Evolutionary conservation across 2,113 vertebrate species (phyloP).

Genomic region (Thamnophis sirtalis): DNA sequence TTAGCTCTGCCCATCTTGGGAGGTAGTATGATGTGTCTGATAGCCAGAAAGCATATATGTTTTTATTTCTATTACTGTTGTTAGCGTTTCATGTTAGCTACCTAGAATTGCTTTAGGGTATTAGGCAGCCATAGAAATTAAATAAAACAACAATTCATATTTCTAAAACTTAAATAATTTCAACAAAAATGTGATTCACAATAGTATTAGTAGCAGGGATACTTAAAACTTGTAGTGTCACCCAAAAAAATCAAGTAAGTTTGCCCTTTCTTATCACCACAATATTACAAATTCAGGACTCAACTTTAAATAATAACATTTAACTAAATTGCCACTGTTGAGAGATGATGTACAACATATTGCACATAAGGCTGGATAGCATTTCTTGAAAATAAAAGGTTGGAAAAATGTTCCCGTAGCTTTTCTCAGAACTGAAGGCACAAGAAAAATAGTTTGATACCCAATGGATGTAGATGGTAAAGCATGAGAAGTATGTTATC

Average conservation of each 20-base stretch:
- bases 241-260: neutral
- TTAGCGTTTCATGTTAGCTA: neutral
- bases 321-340: neutral
- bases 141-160: neutral
- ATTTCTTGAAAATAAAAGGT: neutral
- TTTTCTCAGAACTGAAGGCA: neutral
- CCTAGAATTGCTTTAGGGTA: neutral
- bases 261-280: neutral
- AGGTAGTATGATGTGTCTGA: neutral
- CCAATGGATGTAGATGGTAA: neutral
- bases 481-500: neutral
- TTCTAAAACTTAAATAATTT: neutral
- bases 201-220: neutral
- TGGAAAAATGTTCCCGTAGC: neutral
- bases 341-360: neutral
- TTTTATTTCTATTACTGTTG: neutral
- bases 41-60: neutral
- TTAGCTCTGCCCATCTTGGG: neutral
- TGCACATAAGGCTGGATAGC: neutral
- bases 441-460: neutral
- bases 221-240: neutral
- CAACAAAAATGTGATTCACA: neutral
- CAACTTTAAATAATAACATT: neutral
- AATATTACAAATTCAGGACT: neutral
- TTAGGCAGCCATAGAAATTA: neutral